Evolutionary conservation across 2,113 vertebrate genomes (phyloP), one percentile per base, ranked within the genome.

Genomic region (Falco punctatus): DNA sequence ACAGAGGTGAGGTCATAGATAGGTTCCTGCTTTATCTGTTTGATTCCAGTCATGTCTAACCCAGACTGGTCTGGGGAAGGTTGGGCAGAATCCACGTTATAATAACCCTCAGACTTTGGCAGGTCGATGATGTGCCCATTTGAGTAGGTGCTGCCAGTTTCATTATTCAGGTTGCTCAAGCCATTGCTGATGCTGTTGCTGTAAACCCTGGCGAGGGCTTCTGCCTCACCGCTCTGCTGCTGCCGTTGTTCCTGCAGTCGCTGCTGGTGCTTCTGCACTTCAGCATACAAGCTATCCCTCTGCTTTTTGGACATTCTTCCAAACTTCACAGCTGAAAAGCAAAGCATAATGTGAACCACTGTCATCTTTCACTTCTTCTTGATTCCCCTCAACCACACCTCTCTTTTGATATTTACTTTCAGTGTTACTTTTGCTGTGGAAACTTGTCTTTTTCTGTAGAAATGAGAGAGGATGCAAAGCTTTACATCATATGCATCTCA

Each of bases 271-370:
- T 99, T 99, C 98, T 99, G 99, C 83, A 99, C 99, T 97, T 99
- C 99, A 3, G 99, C 99, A 0, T 99, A 99, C 77, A 99, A 97
- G 94, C 99, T 99, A 97, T 99, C 99, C 24, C 99, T 98, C 92
- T 99, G 99, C 98, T 99, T 99, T 98, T 99, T 99, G 88, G 99
- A 99, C 99, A 99, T 99, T 97, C 99, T 99, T 80, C 99, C 99
- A 79, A 99, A 99, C 93, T 99, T 99, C 83, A 99, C 99, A 97
- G 99, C 99, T 99, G 97, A 73, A 97, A 97, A 97, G 40, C 78
- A 96, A 96, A 96, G 79, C 74, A 94, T 17, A 90, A 35, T 13
- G 26, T 1, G 6, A 94, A 46, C 32, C 5, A 48, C 8, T 54
- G 20, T 15, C 1, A 1, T 49, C 27, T 62, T 93, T 65, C 40